Evolutionary conservation across 2,888 invertebrate genomes (phyloP).

Genomic region (Holacanthella duospinosa): DNA sequence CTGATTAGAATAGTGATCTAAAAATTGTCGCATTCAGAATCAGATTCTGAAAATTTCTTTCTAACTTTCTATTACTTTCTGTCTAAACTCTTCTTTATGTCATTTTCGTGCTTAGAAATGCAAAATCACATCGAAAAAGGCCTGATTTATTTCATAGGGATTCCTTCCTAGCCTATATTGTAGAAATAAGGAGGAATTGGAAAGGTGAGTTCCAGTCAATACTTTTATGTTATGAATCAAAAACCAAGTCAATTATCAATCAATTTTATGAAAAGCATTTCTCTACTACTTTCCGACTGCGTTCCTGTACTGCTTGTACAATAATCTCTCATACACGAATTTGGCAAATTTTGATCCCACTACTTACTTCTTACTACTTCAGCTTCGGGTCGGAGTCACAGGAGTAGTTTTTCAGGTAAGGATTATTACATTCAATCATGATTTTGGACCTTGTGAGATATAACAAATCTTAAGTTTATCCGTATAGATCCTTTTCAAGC

Average conservation of each 20-base stretch:
- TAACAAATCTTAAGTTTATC: constrained; percentile 8
- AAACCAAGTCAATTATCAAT: too few relatives aligned
- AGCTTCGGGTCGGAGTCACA: constrained; percentile 83
- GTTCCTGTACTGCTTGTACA: constrained; percentile 82
- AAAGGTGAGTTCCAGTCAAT: constrained; percentile 38
- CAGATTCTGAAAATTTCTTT: too few relatives aligned
- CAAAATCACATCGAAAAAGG: constrained; percentile 5
- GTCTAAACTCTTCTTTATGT: neutral
- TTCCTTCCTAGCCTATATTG: constrained; percentile 47
- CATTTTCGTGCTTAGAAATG: constrained; percentile 2
- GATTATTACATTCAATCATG: constrained; percentile 10
- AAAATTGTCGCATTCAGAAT: too few relatives aligned
- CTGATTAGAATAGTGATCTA: too few relatives aligned
- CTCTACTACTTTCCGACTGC: constrained; percentile 81
- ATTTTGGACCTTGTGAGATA: too few relatives aligned
- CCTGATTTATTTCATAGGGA: constrained; percentile 49
- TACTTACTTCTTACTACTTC: constrained; percentile 79
- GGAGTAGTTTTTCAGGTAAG: constrained; percentile 81
- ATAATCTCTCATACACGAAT: constrained; percentile 85
- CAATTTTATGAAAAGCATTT: too few relatives aligned
- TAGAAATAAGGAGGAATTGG: constrained; percentile 51
- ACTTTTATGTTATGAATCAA: too few relatives aligned
- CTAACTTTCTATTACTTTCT: too few relatives aligned
- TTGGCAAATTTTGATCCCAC: constrained; percentile 86
- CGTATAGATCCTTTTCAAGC: constrained; percentile 70